Evolutionary conservation across 2,888 invertebrate genomes (phyloP), one percentile per base, ranked within the genome.

Genomic region (Melanophora roralis): DNA sequence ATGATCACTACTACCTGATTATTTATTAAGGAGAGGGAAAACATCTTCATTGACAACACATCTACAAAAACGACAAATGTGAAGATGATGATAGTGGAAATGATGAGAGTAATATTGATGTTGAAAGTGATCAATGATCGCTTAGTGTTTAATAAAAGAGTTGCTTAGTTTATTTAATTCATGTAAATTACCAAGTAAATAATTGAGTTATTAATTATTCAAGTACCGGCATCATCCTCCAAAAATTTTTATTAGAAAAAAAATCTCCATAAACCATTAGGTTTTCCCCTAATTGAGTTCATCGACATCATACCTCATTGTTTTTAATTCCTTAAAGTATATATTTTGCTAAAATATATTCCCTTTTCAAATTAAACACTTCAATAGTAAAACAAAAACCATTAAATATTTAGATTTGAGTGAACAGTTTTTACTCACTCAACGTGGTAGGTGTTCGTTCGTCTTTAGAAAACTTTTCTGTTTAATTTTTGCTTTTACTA

Each of bases 1-100:
- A 80, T 73, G 68, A 79, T 62, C 47, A 64, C 74, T 67, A 78
- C 79, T 79, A 80, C 80, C 80, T 80, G 80, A 80, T 80, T 76
- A 68, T 80, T 75, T 27, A 36, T 23, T 14, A 38, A 67, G 12
- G 8, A 32, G 43, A 64, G 45, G 64, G 23, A 59, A 73, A 65
- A 59, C 71, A 69, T 77, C 65, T 69, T 79, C 60, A 69, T 73
- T 73, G 73, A 67, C 72, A 71, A 62, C 57, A 45, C 55, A 27
- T 55, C 62, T 47, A 38, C 55, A 23, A 36, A 16, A 53, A 47
- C 32, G 40, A 49, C 43, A 40, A 23, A 11, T 21, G 23, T 9
- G 47, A 21, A 51, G 38, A 47, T 27, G 36, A 38, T 69, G 64
- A 51, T 11, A 6, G 16, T 51, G 36, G 14, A 36, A 14, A 21